Evolutionary conservation across 2,888 invertebrate genomes (phyloP), one percentile per base, ranked within the genome.

Genomic region (Trachelus troglodyta): DNA sequence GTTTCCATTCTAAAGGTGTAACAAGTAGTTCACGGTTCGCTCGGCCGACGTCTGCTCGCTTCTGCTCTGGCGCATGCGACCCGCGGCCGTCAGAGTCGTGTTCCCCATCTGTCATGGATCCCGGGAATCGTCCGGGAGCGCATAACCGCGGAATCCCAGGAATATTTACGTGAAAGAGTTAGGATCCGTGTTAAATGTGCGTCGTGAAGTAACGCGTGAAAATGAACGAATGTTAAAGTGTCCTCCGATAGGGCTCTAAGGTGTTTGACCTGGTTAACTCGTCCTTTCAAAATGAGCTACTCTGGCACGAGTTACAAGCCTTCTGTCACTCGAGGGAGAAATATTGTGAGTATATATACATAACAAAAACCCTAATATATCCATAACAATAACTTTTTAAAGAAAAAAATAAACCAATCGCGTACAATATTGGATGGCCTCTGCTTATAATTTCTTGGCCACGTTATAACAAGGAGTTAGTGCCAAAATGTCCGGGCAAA

Each of bases 61-160:
- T 87, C 86, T 85, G 86, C 84, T 86, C 75, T 79, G 83, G 86
- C 87, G 89, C 89, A 89, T 89, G 89, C 89, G 89, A 79, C 77
- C 81, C 79, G 80, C 79, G 76, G 75, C 79, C 80, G 79, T 80
- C 74, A 34, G 71, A 75, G 77, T 79, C 78, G 83, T 82, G 83
- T 82, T 83, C 77, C 82, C 77, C 85, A 88, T 88, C 90, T 90
- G 89, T 89, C 90, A 90, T 90, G 90, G 90, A 90, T 88, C 89
- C 89, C 88, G 85, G 85, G 88, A 85, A 87, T 86, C 85, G 87
- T 85, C 84, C 86, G 89, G 89, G 89, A 86, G 85, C 86, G 87
- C 87, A 87, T 84, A 85, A 86, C 89, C 86, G 87, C 87, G 87
- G 83, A 85, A 87, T 86, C 83, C 77, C 81, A 84, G 83, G 82